phyloP scores from a whole-genome alignment of 1,140 invertebrate genomes.

The Chymomyza costata region DNA sequence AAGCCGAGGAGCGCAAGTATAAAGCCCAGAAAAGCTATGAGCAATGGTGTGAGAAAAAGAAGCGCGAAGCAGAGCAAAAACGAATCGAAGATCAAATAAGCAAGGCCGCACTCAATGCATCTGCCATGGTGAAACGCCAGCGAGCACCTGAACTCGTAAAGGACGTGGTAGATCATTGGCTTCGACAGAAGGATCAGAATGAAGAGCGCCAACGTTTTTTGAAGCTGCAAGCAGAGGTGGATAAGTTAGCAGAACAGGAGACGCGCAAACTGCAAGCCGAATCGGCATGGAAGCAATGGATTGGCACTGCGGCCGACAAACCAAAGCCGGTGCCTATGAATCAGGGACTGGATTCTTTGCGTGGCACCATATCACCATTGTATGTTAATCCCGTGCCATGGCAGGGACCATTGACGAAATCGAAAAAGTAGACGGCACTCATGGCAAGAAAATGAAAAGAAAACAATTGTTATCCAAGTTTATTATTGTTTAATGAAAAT shows the following conservation, averaged over 20 bases:
- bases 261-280: conserved; percentile 25
- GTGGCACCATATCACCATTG: conserved; percentile 42
- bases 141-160: too few species aligned
- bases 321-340: conserved; percentile 63
- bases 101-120: background rate
- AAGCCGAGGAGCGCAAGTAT: conserved; percentile 20
- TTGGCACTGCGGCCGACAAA: conserved; percentile 34
- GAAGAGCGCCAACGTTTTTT: conserved; percentile 23
- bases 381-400: conserved; percentile 49
- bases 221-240: background rate
- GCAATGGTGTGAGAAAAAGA: conserved; percentile 34
- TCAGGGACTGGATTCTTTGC: conserved; percentile 49
- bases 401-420: conserved; percentile 1
- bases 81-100: conserved; percentile 24
- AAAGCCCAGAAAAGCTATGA: conserved; percentile 33
- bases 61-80: conserved; percentile 6
- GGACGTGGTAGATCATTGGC: conserved; percentile 42
- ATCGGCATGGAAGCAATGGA: conserved; percentile 41
- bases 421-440: background rate
- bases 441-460: too few species aligned
- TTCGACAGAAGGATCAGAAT: conserved; percentile 34
- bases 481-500: too few species aligned
- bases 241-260: conserved; percentile 20
- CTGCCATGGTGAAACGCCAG: background rate
- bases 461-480: too few species aligned